Conservation (phyloP, 2,797 vertebrate species). For the Coccyzus lansbergi region DNA sequence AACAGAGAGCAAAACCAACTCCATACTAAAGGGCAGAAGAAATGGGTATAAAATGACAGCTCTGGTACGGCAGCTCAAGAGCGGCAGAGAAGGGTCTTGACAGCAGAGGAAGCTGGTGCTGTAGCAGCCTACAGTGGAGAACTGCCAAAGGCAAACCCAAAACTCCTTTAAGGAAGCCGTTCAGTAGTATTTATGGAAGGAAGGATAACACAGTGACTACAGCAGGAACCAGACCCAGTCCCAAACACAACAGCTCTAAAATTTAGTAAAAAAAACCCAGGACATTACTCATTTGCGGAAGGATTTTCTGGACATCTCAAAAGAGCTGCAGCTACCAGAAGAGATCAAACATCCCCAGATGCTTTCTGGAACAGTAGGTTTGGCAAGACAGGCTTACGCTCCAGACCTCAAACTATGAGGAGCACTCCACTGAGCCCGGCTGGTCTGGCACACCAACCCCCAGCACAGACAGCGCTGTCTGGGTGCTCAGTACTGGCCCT, state of each 20-base stretch:
- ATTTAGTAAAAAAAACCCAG: not conserved
- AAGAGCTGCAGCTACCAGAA: not conserved
- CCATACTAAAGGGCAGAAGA: no score
- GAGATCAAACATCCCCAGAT: not conserved
- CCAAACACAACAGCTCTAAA: not conserved
- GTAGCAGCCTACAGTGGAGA: not conserved
- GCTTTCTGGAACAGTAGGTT: not conserved
- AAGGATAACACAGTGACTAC: not conserved
- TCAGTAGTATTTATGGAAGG: not conserved
- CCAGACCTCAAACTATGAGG: not conserved
- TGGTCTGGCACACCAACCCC: not conserved
- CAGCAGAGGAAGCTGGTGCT: fast-evolving
- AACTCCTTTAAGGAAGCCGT: not conserved
- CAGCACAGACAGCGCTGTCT: not conserved
- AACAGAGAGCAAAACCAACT: not conserved
- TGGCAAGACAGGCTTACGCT: not conserved
- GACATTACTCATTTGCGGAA: not conserved
- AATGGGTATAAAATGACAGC: not conserved
- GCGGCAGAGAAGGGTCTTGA: not conserved
- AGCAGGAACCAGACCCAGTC: not conserved
- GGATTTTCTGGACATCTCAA: not conserved
- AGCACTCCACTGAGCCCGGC: not conserved
- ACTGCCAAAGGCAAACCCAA: not conserved
- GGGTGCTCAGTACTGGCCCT: not conserved
- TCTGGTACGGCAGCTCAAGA: not conserved